Percentiles rank a stretch among this genome's conserved stretches.
phyloP scores from a whole-genome alignment of 2,113 vertebrate genomes.

The Apeltes quadracus region DNA sequence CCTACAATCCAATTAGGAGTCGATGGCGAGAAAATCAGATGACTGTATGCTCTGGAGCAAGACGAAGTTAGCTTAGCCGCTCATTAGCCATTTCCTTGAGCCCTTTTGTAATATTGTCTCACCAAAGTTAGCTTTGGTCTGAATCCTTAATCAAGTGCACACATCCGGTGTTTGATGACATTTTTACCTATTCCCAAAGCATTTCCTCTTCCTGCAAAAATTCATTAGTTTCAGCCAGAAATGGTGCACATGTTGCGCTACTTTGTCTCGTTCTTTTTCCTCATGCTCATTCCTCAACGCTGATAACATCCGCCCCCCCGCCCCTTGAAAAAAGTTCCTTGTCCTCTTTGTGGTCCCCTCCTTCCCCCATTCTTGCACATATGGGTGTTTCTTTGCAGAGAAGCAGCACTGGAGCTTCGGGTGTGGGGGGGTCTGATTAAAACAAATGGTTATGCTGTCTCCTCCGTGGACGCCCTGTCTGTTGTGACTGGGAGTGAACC shows the following conservation, averaged over 20 bases:
- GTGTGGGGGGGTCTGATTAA: constrained; percentile 15
- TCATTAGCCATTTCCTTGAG: constrained; percentile 74
- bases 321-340: background rate
- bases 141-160: constrained; percentile 72
- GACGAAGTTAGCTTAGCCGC: constrained; percentile 69
- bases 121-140: constrained; percentile 72
- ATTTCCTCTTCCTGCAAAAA: constrained; percentile 64
- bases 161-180: constrained; percentile 76
- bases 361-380: constrained; percentile 1
- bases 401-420: constrained; percentile 29
- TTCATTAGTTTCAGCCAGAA: constrained; percentile 63
- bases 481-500: constrained; percentile 76
- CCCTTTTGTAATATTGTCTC: constrained; percentile 75
- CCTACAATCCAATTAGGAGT: constrained; percentile 73
- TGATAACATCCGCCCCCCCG: constrained; percentile 40
- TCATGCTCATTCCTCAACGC: constrained; percentile 39
- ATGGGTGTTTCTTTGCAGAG: constrained; percentile 36
- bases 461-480: constrained; percentile 33
- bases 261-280: constrained; percentile 41
- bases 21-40: constrained; percentile 53
- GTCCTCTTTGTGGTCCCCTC: constrained; percentile 15
- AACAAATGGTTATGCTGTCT: constrained; percentile 22
- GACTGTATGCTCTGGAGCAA: constrained; percentile 62
- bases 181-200: constrained; percentile 71
- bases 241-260: constrained; percentile 42